phyloP scores from a whole-genome alignment of 2,113 vertebrate species.

The Pitta sordida region DNA sequence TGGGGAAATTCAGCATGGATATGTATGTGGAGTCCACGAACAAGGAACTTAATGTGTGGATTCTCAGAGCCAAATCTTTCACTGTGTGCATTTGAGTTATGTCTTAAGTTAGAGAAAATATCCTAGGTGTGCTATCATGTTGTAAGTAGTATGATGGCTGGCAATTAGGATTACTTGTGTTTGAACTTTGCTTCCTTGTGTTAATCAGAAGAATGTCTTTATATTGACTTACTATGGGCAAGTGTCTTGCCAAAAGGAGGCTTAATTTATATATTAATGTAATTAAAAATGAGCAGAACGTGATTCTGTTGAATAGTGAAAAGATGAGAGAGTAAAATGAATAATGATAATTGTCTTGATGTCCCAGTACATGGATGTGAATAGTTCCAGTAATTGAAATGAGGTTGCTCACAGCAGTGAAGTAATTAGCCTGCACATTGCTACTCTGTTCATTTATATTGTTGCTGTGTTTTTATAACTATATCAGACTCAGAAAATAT shows the following conservation, averaged over 20 bases:
- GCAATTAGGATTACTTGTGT: not conserved
- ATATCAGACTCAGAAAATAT: not conserved
- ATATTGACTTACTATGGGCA: not conserved
- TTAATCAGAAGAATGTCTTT: not conserved
- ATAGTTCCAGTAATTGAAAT: not conserved
- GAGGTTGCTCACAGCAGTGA: not conserved
- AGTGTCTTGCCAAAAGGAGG: not conserved
- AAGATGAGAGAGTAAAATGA: not conserved
- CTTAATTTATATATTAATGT: not conserved
- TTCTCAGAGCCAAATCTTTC: not conserved
- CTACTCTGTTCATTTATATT: not conserved
- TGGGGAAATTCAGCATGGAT: not conserved
- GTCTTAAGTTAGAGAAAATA: not conserved
- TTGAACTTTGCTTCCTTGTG: not conserved
- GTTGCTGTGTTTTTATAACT: not conserved
- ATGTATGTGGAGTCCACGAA: fast-evolving
- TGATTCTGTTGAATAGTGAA: not conserved
- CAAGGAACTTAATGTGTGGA: not conserved
- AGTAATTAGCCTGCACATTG: not conserved
- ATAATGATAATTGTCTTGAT: not conserved
- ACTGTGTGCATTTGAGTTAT: not conserved
- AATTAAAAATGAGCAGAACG: not conserved
- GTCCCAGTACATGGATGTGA: not conserved
- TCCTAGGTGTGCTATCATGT: no score
- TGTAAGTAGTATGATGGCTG: not conserved